phyloP scores from a whole-genome alignment of 2,888 invertebrate genomes.

The Conchocele bisecta region DNA sequence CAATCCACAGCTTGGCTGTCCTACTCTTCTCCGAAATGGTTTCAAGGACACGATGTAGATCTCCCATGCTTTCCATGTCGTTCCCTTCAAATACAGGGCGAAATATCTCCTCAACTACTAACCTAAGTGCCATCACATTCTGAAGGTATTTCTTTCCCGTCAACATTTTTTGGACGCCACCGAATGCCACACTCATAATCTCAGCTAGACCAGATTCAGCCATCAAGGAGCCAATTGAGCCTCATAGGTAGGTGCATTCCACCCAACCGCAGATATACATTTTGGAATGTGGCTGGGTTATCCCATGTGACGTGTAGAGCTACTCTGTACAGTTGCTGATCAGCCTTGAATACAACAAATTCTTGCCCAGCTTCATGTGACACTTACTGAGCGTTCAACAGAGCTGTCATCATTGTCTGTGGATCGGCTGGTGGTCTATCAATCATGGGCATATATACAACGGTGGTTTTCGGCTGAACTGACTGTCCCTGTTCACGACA shows the following conservation, averaged over 20 bases:
- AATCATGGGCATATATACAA: slow-evolving; percentile 45
- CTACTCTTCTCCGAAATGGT: slow-evolving; percentile 7
- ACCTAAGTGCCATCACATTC: slow-evolving; percentile 15
- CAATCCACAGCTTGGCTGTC: slow-evolving; percentile 47
- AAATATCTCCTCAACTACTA: slow-evolving; percentile 26
- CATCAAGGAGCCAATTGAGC: slow-evolving; percentile 57
- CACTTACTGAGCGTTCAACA: slow-evolving; percentile 23
- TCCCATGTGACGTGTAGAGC: slow-evolving; percentile 51
- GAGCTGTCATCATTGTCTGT: slow-evolving; percentile 50
- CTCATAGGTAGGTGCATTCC: slow-evolving; percentile 65
- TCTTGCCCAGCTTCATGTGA: slow-evolving; percentile 28
- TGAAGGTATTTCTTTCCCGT: slow-evolving; percentile 59
- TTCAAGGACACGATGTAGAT: background rate
- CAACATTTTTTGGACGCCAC: slow-evolving; percentile 57
- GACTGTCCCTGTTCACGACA: slow-evolving; percentile 34
- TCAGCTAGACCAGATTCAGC: slow-evolving; percentile 53
- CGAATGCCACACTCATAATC: slow-evolving; percentile 51
- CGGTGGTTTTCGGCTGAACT: slow-evolving; percentile 36
- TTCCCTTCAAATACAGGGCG: background rate
- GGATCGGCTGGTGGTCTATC: slow-evolving; percentile 48
- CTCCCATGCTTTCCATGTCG: background rate
- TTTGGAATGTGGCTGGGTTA: slow-evolving; percentile 29
- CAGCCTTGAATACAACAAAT: slow-evolving; percentile 45
- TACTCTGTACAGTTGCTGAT: slow-evolving; percentile 58
- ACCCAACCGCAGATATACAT: slow-evolving; percentile 46